Evolutionary conservation across 2,113 vertebrate genomes (phyloP).

Genomic region (Phasianus colchicus): DNA sequence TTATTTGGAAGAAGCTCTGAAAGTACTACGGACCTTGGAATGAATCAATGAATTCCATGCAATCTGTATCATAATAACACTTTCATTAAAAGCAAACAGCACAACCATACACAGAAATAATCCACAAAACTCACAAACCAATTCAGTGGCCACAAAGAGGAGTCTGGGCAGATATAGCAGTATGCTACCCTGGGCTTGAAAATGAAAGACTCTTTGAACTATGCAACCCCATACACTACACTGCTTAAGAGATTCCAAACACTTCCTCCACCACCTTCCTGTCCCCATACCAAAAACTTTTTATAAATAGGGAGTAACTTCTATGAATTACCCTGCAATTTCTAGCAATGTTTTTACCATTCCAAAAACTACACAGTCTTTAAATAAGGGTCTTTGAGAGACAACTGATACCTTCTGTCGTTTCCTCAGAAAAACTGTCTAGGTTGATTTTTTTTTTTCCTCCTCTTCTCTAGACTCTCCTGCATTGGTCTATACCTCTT

Average conservation of each 20-base stretch:
- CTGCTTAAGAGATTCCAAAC: not conserved
- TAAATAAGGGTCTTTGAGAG: not conserved
- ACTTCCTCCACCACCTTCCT: not conserved
- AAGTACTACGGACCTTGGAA: not conserved
- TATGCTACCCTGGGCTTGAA: not conserved
- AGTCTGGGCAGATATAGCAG: not conserved
- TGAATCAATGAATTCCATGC: not conserved
- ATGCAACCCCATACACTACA: not conserved
- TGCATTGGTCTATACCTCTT: conserved; percentile 32
- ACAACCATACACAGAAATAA: accelerated
- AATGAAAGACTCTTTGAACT: not conserved
- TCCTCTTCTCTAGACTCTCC: conserved; percentile 37
- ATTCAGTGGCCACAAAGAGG: not conserved
- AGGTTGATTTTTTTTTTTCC: not conserved
- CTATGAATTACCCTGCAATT: not conserved
- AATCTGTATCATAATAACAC: not conserved
- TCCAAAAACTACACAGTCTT: not conserved
- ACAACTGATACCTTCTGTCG: conserved; percentile 40
- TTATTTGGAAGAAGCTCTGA: not conserved
- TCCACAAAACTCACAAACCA: not conserved
- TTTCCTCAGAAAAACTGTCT: conserved; percentile 48
- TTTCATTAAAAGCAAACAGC: not conserved
- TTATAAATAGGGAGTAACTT: not conserved
- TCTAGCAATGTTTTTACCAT: not conserved
- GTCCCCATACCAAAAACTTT: not conserved